Evolutionary conservation across 2,113 vertebrate species (phyloP).

Genomic region (Hymenochirus boettgeri): DNA sequence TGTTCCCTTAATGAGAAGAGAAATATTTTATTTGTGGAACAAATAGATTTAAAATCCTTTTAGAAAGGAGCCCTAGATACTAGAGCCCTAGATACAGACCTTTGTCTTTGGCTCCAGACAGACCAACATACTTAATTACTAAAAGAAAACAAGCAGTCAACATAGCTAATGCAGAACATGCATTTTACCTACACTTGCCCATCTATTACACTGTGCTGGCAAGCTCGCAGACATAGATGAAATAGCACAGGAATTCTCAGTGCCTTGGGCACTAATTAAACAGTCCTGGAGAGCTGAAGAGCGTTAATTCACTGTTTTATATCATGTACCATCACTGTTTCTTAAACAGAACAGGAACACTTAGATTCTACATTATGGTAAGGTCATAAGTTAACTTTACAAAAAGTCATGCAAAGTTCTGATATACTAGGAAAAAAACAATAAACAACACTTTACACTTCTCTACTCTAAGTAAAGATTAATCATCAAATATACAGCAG

Average conservation of each 20-base stretch:
- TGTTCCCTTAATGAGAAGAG: too few relatives aligned
- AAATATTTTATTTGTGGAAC: too few relatives aligned
- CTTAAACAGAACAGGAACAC: neutral
- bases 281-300: constrained; percentile 10
- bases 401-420: constrained; percentile 5
- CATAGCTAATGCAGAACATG: neutral
- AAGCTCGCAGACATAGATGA: constrained; percentile 22
- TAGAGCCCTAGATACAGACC: too few relatives aligned
- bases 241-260: constrained; percentile 19
- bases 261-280: constrained; percentile 25
- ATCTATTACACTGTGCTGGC: constrained; percentile 23
- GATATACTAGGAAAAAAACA: constrained; percentile 4
- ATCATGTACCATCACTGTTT: constrained; percentile 18
- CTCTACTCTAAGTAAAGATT: too few relatives aligned
- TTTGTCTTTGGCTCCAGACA: neutral
- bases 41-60: too few relatives aligned
- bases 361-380: neutral
- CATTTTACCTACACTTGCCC: neutral
- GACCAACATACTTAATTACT: neutral
- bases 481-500: too few relatives aligned
- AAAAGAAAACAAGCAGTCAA: neutral
- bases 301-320: constrained; percentile 26
- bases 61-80: too few relatives aligned
- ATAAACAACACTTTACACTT: too few relatives aligned
- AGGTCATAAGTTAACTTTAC: constrained; percentile 5